These are phyloP conservation scores for Eurytoma adleriae DNA, from an alignment of 2,888 invertebrate species.

Conservation along the genomic window DNA sequence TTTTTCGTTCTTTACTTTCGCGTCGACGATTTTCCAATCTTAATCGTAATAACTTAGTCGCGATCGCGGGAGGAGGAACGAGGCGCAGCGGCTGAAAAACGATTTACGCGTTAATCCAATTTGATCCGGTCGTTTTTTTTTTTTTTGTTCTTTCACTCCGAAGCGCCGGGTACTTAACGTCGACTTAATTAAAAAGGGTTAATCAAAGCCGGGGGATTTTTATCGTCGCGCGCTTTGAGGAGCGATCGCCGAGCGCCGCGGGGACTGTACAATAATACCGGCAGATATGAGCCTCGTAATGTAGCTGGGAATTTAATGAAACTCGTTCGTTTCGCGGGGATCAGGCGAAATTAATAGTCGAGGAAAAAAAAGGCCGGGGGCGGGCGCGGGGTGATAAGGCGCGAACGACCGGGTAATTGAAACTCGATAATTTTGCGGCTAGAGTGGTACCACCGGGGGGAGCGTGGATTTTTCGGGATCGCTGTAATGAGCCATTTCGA, in stretches of 20 bases:
- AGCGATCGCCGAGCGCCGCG: constrained; percentile 38
- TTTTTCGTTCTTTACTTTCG: background rate
- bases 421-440: constrained; percentile 34
- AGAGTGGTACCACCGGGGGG: constrained; percentile 17
- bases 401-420: constrained; percentile 3
- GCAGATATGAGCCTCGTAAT: constrained; percentile 47
- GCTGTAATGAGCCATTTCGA: too few relatives aligned
- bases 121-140: constrained; percentile 11
- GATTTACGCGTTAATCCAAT: constrained; percentile 32
- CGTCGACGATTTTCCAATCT: background rate
- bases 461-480: background rate
- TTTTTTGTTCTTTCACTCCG: background rate
- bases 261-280: constrained; percentile 47
- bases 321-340: constrained; percentile 50
- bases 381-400: background rate
- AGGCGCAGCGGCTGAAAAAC: background rate
- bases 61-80: background rate
- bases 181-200: constrained; percentile 55
- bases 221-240: constrained; percentile 31
- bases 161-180: background rate
- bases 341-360: constrained; percentile 50
- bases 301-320: constrained; percentile 54
- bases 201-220: constrained; percentile 41
- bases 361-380: background rate
- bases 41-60: background rate